phyloP scores from a whole-genome alignment of 1,140 invertebrate species.

The Sinella curviseta region DNA sequence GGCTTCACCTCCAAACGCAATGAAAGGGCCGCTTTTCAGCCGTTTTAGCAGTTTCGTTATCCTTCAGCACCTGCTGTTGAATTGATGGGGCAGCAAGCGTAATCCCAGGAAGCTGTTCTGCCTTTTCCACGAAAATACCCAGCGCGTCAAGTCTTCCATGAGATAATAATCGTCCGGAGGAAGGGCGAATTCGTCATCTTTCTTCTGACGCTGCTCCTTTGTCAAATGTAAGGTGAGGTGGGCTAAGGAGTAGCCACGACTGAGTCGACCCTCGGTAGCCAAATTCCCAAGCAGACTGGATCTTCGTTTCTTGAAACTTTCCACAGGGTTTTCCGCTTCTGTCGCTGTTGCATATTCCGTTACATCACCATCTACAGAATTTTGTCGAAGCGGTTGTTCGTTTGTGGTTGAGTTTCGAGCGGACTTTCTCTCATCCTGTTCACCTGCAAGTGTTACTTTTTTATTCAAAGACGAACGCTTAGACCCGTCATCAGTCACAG shows the following conservation, averaged over 20 bases:
- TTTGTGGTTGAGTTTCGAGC: too few relatives aligned
- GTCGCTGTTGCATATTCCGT: too few relatives aligned
- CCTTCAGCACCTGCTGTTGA: background rate
- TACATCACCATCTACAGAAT: too few relatives aligned
- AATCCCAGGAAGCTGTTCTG: background rate
- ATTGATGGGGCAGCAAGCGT: background rate
- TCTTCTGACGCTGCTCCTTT: background rate
- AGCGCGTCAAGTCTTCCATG: background rate
- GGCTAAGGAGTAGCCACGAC: background rate
- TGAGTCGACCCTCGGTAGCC: background rate
- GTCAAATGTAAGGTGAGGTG: background rate
- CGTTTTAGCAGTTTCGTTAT: background rate
- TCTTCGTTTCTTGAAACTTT: background rate
- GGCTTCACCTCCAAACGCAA: background rate
- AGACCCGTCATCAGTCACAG: too few relatives aligned
- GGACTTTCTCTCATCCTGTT: too few relatives aligned
- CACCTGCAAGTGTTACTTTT: too few relatives aligned
- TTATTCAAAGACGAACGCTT: too few relatives aligned
- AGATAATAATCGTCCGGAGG: constrained; percentile 2
- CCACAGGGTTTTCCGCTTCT: too few relatives aligned
- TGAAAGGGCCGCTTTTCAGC: background rate
- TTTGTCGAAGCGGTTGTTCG: too few relatives aligned
- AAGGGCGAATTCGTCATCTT: background rate
- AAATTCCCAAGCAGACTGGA: background rate
- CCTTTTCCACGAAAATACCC: background rate